A percentile compares a stretch with the other conserved stretches of the same genome.
Evolutionary conservation across 64 coral and sea anemone genomes (phyloP).

Genomic region (Stylophora pistillata): DNA sequence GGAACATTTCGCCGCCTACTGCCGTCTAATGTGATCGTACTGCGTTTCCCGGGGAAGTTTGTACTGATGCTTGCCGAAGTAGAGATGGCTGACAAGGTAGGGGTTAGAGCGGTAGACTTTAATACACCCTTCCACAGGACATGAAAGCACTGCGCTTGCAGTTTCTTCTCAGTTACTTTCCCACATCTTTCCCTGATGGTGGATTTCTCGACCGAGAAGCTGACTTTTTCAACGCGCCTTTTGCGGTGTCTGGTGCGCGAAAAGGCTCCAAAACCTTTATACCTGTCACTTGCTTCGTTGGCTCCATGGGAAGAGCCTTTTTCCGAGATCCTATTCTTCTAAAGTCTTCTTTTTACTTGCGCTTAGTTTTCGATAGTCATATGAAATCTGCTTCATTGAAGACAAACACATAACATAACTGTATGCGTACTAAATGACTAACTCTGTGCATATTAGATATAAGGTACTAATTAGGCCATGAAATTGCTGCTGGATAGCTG

Average conservation of each 20-base stretch:
- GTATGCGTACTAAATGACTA: too few relatives aligned
- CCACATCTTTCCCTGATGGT: neutral
- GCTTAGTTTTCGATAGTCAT: too few relatives aligned
- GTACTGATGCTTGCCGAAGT: too few relatives aligned
- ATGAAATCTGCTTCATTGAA: too few relatives aligned
- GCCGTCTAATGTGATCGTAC: slow-evolving; percentile 32
- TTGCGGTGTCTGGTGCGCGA: neutral
- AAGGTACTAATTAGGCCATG: too few relatives aligned
- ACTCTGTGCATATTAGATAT: too few relatives aligned
- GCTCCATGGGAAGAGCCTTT: slow-evolving; percentile 12
- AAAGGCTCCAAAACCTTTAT: neutral
- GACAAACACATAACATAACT: too few relatives aligned
- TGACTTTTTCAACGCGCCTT: neutral
- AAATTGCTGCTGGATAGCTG: too few relatives aligned
- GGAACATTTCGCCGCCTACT: slow-evolving; percentile 54
- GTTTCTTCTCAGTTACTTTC: slow-evolving; percentile 12
- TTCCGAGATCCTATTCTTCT: slow-evolving; percentile 13
- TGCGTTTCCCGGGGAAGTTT: too few relatives aligned
- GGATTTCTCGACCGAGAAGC: neutral
- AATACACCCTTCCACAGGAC: slow-evolving; percentile 16
- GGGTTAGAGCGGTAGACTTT: neutral
- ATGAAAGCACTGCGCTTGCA: neutral
- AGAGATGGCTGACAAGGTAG: slow-evolving; percentile 25
- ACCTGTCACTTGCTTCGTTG: slow-evolving; percentile 28
- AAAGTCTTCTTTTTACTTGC: too few relatives aligned